These are phyloP conservation scores for Pempheris klunzingeri DNA, from an alignment of 2,797 vertebrate genomes.

Conservation along the genomic window DNA sequence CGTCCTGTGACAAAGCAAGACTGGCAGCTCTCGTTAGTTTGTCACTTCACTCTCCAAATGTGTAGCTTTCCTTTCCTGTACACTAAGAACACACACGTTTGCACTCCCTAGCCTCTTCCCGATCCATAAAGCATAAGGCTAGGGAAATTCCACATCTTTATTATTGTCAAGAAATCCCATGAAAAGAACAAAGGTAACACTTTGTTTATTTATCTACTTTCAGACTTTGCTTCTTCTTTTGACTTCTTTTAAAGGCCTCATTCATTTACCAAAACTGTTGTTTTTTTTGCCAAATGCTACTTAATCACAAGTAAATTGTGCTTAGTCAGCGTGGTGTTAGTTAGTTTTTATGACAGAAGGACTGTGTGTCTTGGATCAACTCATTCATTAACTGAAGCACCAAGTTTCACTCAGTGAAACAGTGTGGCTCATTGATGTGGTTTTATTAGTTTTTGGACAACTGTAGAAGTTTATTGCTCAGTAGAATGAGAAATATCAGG, in stretches of 20 bases:
- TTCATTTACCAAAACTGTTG: not conserved
- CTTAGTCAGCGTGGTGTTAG: not conserved
- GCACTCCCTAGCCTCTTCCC: not conserved
- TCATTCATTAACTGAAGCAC: not conserved
- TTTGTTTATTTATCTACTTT: not conserved
- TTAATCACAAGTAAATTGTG: not conserved
- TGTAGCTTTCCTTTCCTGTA: slow-evolving; percentile 11
- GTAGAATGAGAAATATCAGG: not conserved
- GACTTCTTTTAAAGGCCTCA: too few species aligned
- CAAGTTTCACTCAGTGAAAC: not conserved
- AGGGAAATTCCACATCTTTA: too few species aligned
- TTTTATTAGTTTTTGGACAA: not conserved
- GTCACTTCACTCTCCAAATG: slow-evolving; percentile 6
- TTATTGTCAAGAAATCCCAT: not conserved
- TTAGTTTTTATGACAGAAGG: not conserved
- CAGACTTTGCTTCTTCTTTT: too few species aligned
- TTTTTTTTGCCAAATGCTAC: not conserved
- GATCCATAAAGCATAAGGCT: not conserved
- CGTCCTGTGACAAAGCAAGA: slow-evolving; percentile 5
- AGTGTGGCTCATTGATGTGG: not conserved
- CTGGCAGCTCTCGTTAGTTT: slow-evolving; percentile 18
- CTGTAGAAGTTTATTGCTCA: not conserved
- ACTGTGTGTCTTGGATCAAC: not conserved
- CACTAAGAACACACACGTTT: not conserved
- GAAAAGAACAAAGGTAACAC: not conserved